Percentiles rank a stretch among this genome's conserved stretches.
These are phyloP conservation scores for Tangara arthus DNA, from an alignment of 2,797 vertebrate genomes.

Conservation along the genomic window DNA sequence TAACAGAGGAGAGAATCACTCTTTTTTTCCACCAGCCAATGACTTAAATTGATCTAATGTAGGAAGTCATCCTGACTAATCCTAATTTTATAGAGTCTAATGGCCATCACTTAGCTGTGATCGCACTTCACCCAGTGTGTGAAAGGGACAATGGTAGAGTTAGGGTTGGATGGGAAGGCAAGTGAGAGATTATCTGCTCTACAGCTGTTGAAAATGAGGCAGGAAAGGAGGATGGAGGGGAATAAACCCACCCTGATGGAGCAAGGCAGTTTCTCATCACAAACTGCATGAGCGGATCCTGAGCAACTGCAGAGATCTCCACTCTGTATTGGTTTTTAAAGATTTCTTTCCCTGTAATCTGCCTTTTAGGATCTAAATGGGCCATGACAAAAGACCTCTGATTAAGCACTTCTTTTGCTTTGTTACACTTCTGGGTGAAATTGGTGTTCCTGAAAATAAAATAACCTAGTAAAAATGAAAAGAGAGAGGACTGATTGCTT, in stretches of 20 bases:
- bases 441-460: conserved; percentile 32
- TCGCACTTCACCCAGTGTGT: conserved; percentile 46
- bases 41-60: conserved; percentile 57
- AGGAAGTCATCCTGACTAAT: conserved; percentile 43
- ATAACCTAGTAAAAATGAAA: not conserved
- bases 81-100: conserved; percentile 62
- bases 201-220: conserved; percentile 1
- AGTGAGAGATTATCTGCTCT: conserved; percentile 25
- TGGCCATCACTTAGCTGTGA: conserved; percentile 32
- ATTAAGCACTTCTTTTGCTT: conserved; percentile 35
- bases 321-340: not conserved
- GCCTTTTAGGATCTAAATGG: conserved; percentile 51
- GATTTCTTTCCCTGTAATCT: conserved; percentile 33
- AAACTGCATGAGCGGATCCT: not conserved
- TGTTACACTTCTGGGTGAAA: conserved; percentile 22
- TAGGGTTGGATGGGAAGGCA: not conserved
- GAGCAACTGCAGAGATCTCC: not conserved
- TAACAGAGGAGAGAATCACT: conserved; percentile 32
- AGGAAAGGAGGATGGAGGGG: not conserved
- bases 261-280: not conserved
- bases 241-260: not conserved
- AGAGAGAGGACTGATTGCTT: not conserved
- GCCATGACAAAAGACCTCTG: conserved; percentile 11
- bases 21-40: conserved; percentile 12
- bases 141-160: not conserved